Evolutionary conservation across 2,888 invertebrate genomes (phyloP), one percentile per base, ranked within the genome.

Genomic region (Luperina testacea): DNA sequence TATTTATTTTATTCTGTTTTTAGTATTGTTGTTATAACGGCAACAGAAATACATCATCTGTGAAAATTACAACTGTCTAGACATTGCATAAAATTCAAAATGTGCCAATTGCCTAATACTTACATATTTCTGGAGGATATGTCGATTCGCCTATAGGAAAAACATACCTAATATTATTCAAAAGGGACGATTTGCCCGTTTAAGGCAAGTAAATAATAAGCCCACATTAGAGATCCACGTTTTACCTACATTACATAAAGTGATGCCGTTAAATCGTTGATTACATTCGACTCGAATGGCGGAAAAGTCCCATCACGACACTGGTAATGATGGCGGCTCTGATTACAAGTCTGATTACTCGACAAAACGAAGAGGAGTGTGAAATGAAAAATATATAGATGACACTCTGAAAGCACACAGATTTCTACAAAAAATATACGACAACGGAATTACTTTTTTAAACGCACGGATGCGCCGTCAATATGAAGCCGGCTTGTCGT

Each of bases 291-390:
- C 51, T 85, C 85, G 74, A 75, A 77, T 82, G 73, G 72, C 74
- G 84, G 84, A 84, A 84, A 77, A 77, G 72, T 67, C 51, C 72
- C 81, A 75, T 69, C 17, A 48, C 71, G 80, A 70, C 75, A n/a
- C 42, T 74, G 38, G 81, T 81, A 81, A 77, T 84, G 81, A 77
- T 63, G 63, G 42, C 80, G 45, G 20, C 75, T 80, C 83, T 74
- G 80, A 83, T 83, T 83, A 83, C 83, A 72, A 71, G 61, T 15
- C 70, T 84, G 80, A 80, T 81, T 77, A 81, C 81, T 80, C 65
- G 69, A 81, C 64, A 65, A 77, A 74, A 77, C 72, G 74, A 81
- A 70, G 57, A 75, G 72, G 20, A 84, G 64, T 72, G 69, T 63
- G 57, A 65, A 84, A 80, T 72, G 61, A 72, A 68, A 76, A 75